phyloP scores from a whole-genome alignment of 92 coral and sea anemone genomes.

The Pocillopora meandrina region DNA sequence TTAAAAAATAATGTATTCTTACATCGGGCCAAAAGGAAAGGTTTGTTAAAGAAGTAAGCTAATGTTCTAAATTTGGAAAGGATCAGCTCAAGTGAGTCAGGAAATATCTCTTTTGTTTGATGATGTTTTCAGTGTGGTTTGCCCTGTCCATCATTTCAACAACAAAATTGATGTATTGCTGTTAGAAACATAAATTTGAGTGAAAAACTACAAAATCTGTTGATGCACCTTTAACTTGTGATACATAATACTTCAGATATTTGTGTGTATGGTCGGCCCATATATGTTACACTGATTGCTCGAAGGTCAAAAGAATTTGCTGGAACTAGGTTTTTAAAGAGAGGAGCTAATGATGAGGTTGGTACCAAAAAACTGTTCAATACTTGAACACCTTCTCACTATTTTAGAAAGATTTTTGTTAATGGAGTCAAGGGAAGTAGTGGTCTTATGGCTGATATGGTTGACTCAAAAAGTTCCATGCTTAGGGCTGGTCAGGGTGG shows the following conservation, averaged over 20 bases:
- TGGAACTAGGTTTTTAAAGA: constrained; percentile 94
- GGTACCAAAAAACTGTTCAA: neutral
- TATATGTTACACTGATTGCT: constrained; percentile 94
- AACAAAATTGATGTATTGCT: neutral
- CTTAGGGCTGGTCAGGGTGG: too few relatives aligned
- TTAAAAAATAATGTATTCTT: too few relatives aligned
- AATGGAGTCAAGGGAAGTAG: too few relatives aligned
- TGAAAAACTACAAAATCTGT: neutral
- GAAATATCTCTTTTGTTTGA: too few relatives aligned
- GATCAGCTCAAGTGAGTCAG: too few relatives aligned
- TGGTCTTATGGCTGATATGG: too few relatives aligned
- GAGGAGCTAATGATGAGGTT: constrained; percentile 98
- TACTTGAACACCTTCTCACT: neutral
- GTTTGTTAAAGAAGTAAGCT: too few relatives aligned
- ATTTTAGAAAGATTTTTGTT: neutral
- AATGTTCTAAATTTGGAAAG: too few relatives aligned
- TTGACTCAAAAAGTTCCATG: too few relatives aligned
- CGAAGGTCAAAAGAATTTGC: constrained; percentile 95
- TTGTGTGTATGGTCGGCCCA: constrained; percentile 90
- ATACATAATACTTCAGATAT: constrained; percentile 51
- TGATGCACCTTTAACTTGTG: neutral
- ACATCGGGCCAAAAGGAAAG: too few relatives aligned
- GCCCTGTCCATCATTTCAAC: neutral
- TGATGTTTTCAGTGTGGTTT: too few relatives aligned
- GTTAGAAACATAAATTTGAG: neutral